Evolutionary conservation across 2,797 vertebrate genomes (phyloP), one percentile per base, ranked within the genome.

Genomic region (Okamejei kenojei): DNA sequence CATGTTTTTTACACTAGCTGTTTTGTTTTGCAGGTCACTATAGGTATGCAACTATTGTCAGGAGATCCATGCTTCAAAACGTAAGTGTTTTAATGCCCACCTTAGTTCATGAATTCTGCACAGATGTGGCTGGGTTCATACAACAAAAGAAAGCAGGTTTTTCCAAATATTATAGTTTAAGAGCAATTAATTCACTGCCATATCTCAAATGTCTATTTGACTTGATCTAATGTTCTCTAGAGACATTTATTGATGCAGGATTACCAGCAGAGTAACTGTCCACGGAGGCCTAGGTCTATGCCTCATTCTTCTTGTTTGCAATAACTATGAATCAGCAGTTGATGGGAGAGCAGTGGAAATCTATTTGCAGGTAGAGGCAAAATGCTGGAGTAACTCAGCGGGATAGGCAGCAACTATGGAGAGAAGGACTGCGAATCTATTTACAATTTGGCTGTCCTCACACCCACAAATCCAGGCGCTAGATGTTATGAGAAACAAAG

Each of bases 1-100:
- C 10, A 45, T 29, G 19, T 74, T 29, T 65, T n/a, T 65, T 35
- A 32, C 26, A 17, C 19, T 54, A 91, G 1, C 11, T 38, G 21
- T 93, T 93, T 65, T 81, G 29, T n/a, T 3, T 71, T 35, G 0
- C 93, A 99, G 98, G 97, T 99, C 95, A 99, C 97, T 3, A 99
- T 99, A 0, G 98, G 97, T 93, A 99, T 99, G 98, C 98, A 97
- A 29, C 96, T 99, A 76, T 97, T 99, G 5, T 99, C 98, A 0
- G 98, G 98, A 95, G 98, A 99, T 94, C 98, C 98, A 0, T 99
- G 98, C 96, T 99, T 99, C 94, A 99, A 99, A 97, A 98, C 97
- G 98, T 99, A 95, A 98, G 98, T 97, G 78, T 73, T 84, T 68
- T 19, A 88, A 3, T 19, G 10, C 7, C 7, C 19, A 35, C n/a